Base-by-base conservation (phyloP, 2,797 vertebrate species). In the Oreochromis grahami region DNA sequence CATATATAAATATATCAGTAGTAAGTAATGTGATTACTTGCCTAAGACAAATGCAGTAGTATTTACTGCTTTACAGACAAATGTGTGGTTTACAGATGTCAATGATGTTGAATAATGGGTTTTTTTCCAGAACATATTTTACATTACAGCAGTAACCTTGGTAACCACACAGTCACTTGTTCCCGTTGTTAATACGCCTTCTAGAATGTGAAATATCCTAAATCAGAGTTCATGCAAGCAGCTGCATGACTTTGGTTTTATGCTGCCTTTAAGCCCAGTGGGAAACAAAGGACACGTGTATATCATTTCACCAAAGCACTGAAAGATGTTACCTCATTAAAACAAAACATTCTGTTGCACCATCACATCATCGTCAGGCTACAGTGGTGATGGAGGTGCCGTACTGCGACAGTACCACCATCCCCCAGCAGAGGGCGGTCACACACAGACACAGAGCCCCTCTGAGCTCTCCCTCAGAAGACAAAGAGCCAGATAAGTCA, bases 351-450 rank as follows among this genome's bases (percentile, higher is more conserved):
- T 48, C 14, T 70, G 65, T 17, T 17, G 65, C 45, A 24, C 8
- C 5, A 8, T 55, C 38, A 41, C 41, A 21, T 13, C 26, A 38
- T 32, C 5, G 26, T 74, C 5, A 55, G 13, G 15, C 11, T 24
- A 1, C 6, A 5, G 29, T 4, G 48, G 60, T 0, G 34, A n/a
- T 3, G 36, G n/a, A 21, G 43, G 8, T 15, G 43, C 3, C 38
- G 43, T 26, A 13, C 14, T 53, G 4, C 2, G 3, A 56, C 63
- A 83, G 76, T 11, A 21, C 50, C 43, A 17, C 4, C 3, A 7
- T 15, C 43, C 11, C 10, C 88, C 95, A 94, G 85, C 92, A 94
- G 95, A 90, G 88, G 93, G 93, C 53, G 4, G 50, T 84, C 15
- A 87, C 74, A 85, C 2, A 93, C 86, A 85, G 77, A 90, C 76